Conservation (phyloP, 30 jellyfish, hydroid and myxozoan species). For the Rhopilema esculentum region DNA sequence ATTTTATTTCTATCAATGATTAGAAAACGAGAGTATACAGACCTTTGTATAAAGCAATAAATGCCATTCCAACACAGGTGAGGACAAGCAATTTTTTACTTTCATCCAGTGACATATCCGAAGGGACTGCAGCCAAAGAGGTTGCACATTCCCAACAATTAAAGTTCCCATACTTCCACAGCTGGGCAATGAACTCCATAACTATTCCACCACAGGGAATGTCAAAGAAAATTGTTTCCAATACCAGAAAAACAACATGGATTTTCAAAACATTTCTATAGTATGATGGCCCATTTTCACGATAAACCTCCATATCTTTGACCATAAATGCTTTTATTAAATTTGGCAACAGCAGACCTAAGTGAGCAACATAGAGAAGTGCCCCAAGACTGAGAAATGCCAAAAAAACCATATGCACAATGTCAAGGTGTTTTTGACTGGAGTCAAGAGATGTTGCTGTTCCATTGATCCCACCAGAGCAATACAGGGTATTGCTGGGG, state of each 20-base stretch:
- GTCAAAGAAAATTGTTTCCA: constrained; percentile 87
- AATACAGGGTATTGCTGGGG: constrained; percentile 29
- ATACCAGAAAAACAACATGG: constrained; percentile 73
- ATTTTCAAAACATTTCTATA: constrained; percentile 77
- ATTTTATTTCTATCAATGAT: too few relatives aligned
- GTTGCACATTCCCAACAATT: constrained; percentile 86
- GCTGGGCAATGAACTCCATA: constrained; percentile 89
- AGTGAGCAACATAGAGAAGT: constrained; percentile 76
- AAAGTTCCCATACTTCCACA: constrained; percentile 82
- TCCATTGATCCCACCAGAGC: constrained; percentile 79
- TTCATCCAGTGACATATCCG: constrained; percentile 68
- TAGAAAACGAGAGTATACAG: too few relatives aligned
- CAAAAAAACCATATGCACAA: constrained; percentile 59
- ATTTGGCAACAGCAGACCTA: constrained; percentile 76
- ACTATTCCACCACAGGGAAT: constrained; percentile 88
- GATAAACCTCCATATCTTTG: constrained; percentile 77
- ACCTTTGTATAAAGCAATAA: constrained; percentile 93
- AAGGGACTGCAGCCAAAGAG: constrained; percentile 49
- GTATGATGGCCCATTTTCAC: constrained; percentile 73
- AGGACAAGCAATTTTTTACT: constrained; percentile 66
- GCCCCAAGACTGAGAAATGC: constrained; percentile 81
- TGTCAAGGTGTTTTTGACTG: constrained; percentile 65
- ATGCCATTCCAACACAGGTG: constrained; percentile 86
- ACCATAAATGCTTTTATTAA: constrained; percentile 73
- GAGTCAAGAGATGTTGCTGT: constrained; percentile 44